These are phyloP conservation scores for Pachycephus smyrnensis DNA, from an alignment of 2,888 invertebrate genomes.

Conservation along the genomic window DNA sequence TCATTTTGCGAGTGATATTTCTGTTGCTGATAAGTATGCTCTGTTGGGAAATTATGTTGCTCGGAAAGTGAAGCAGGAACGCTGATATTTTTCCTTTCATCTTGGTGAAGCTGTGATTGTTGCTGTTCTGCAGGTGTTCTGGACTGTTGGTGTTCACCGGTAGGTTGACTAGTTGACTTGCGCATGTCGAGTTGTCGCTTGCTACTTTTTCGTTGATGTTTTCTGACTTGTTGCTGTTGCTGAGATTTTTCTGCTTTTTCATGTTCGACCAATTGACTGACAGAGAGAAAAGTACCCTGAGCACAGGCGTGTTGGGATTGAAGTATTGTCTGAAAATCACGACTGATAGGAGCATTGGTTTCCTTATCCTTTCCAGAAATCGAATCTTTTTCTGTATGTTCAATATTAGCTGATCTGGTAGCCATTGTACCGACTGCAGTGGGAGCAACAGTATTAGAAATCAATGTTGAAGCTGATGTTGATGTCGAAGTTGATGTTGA, in stretches of 20 bases:
- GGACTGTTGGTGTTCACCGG: constrained; percentile 48
- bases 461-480: neutral
- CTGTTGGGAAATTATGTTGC: constrained; percentile 11
- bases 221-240: constrained; percentile 45
- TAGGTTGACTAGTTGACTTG: constrained; percentile 42
- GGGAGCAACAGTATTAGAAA: neutral
- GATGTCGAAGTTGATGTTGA: neutral
- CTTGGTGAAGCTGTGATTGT: constrained; percentile 28
- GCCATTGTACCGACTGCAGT: neutral
- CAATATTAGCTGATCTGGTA: constrained; percentile 36
- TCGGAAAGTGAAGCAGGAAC: neutral
- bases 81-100: constrained; percentile 12
- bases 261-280: constrained; percentile 74
- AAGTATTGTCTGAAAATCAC: constrained; percentile 56
- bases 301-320: constrained; percentile 62
- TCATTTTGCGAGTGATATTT: constrained; percentile 59
- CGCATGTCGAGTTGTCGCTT: constrained; percentile 61
- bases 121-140: constrained; percentile 54
- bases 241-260: constrained; percentile 65
- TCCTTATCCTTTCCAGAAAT: constrained; percentile 54
- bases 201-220: constrained; percentile 59
- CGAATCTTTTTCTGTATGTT: constrained; percentile 41
- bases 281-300: constrained; percentile 71
- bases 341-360: constrained; percentile 32
- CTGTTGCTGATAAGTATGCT: constrained; percentile 31